Conservation (phyloP, 2,888 invertebrate genomes). For the Athrips mouffetella region DNA sequence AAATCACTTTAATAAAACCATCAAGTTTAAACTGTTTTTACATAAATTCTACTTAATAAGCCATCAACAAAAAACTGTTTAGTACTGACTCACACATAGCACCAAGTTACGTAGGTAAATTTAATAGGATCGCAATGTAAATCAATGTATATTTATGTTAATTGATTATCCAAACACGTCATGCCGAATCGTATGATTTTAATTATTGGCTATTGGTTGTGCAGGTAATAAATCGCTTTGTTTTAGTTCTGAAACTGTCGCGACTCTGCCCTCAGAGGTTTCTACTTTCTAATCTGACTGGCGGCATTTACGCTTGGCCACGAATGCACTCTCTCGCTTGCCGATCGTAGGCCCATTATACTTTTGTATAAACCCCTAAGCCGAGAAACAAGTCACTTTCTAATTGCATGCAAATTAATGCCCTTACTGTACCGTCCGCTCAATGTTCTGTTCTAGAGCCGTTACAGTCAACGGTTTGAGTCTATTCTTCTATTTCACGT, state of each 20-base stretch:
- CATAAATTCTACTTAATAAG: slow-evolving; percentile 15
- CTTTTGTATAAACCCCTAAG: slow-evolving; percentile 61
- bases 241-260: slow-evolving; percentile 33
- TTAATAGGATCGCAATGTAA: slow-evolving; percentile 32
- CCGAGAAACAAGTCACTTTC: slow-evolving; percentile 52
- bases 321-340: slow-evolving; percentile 57
- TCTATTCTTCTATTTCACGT: not conserved
- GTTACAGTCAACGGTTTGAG: not conserved
- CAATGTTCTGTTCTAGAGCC: slow-evolving; percentile 19
- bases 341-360: slow-evolving; percentile 52
- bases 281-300: slow-evolving; percentile 69
- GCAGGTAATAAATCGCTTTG: slow-evolving; percentile 16
- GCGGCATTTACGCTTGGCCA: slow-evolving; percentile 54
- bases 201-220: slow-evolving; percentile 19
- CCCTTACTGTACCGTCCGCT: slow-evolving; percentile 28
- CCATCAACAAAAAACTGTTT: slow-evolving; percentile 19
- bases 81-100: slow-evolving; percentile 22
- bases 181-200: slow-evolving; percentile 14
- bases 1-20: slow-evolving; percentile 29
- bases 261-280: slow-evolving; percentile 46
- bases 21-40: slow-evolving; percentile 25
- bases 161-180: slow-evolving; percentile 11
- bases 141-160: slow-evolving; percentile 19
- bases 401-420: slow-evolving; percentile 46
- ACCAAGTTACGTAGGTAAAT: slow-evolving; percentile 24